phyloP scores from a whole-genome alignment of 2,113 vertebrate genomes.

The Typhlomys cinereus region DNA sequence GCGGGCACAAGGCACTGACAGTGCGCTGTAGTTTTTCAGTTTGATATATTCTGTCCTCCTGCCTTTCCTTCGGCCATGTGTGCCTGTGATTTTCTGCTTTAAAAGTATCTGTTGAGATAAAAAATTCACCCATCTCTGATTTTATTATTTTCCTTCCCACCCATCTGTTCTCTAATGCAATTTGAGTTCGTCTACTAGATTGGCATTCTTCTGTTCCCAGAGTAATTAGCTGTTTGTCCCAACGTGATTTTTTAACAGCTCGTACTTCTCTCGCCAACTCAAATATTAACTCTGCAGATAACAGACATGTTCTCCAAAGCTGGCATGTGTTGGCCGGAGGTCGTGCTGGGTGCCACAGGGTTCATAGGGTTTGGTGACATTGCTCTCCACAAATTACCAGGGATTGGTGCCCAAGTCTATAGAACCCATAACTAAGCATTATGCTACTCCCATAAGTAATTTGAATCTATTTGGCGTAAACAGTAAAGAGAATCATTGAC shows the following conservation, averaged over 20 bases:
- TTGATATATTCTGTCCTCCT: not conserved
- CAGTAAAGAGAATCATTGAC: slow-evolving; percentile 16
- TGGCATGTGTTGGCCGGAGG: not conserved
- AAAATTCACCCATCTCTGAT: not conserved
- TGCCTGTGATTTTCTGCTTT: slow-evolving; percentile 1
- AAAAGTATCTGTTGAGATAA: slow-evolving; percentile 18
- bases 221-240: slow-evolving; percentile 38
- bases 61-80: not conserved
- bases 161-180: not conserved
- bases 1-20: not conserved
- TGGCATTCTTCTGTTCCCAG: slow-evolving; percentile 11
- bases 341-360: not conserved
- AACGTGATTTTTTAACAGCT: slow-evolving; percentile 29
- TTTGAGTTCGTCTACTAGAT: slow-evolving; percentile 11
- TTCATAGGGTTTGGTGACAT: not conserved
- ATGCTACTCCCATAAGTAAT: slow-evolving; percentile 31
- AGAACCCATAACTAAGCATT: not conserved
- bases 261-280: slow-evolving; percentile 36
- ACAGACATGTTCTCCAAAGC: not conserved
- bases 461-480: not conserved
- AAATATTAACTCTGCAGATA: slow-evolving; percentile 9
- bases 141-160: not conserved
- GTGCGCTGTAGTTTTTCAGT: not conserved
- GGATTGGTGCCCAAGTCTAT: not conserved
- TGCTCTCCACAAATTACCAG: not conserved